phyloP scores from a whole-genome alignment of 2,113 vertebrate species.

The Malaclemys terrapin region DNA sequence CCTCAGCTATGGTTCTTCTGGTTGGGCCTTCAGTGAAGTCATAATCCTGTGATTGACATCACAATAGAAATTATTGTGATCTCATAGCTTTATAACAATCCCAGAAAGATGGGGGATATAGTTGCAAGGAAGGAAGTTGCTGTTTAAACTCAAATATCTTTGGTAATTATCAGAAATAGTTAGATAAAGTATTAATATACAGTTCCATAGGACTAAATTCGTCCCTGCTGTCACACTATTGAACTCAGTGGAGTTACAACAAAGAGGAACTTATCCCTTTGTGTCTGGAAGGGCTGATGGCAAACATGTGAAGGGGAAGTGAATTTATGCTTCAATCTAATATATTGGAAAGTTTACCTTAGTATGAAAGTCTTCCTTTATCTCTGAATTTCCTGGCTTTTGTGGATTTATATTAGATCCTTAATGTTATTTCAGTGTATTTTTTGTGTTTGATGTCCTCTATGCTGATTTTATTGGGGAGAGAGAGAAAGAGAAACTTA shows the following conservation, averaged over 20 bases:
- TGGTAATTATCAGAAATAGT: constrained; percentile 39
- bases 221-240: constrained; percentile 36
- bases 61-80: background rate
- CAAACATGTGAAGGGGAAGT: constrained; percentile 66
- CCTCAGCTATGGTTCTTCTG: background rate
- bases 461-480: constrained; percentile 60
- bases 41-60: constrained; percentile 29
- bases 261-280: constrained; percentile 37
- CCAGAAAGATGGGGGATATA: background rate
- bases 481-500: constrained; percentile 45
- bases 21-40: background rate
- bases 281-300: constrained; percentile 59
- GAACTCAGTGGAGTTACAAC: constrained; percentile 43
- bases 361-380: constrained; percentile 65
- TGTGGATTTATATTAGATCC: constrained; percentile 70
- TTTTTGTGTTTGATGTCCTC: constrained; percentile 67
- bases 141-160: constrained; percentile 53
- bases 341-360: constrained; percentile 65
- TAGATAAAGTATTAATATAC: constrained; percentile 28
- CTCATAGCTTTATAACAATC: background rate
- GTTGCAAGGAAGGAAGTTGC: constrained; percentile 24
- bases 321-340: constrained; percentile 65
- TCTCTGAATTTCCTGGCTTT: constrained; percentile 76
- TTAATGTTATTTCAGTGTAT: constrained; percentile 68
- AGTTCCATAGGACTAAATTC: constrained; percentile 7